Percentiles rank a stretch among this genome's conserved stretches.
Evolutionary conservation across 2,888 invertebrate species (phyloP).

Genomic region (Temnothorax ravouxi): DNA sequence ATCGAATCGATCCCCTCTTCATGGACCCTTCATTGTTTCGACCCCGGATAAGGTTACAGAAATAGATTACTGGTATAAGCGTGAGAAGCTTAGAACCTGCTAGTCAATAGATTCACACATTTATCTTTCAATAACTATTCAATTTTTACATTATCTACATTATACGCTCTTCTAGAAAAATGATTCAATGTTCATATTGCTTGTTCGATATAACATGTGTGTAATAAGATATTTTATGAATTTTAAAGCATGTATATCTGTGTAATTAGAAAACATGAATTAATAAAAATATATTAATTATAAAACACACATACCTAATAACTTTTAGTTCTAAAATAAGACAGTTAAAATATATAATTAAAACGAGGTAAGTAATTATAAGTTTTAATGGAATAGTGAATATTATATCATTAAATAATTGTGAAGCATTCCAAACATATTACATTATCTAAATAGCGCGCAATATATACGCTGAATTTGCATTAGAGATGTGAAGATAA

Average conservation of each 20-base stretch:
- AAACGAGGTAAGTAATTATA: background rate
- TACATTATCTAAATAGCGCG: slow-evolving; percentile 31
- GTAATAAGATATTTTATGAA: background rate
- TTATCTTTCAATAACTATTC: background rate
- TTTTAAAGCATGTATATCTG: background rate
- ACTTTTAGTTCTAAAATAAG: background rate
- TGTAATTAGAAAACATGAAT: background rate
- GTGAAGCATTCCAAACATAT: background rate
- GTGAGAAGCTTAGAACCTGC: background rate
- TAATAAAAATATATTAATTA: background rate
- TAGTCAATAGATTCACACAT: slow-evolving; percentile 32
- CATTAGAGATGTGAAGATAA: slow-evolving; percentile 46
- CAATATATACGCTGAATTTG: slow-evolving; percentile 12
- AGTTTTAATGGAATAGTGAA: background rate
- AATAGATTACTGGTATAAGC: slow-evolving; percentile 31
- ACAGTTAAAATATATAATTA: background rate
- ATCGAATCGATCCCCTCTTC: slow-evolving; percentile 36
- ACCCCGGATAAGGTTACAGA: slow-evolving; percentile 49
- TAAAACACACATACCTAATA: background rate
- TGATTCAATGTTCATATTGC: background rate
- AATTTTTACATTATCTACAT: slow-evolving; percentile 24
- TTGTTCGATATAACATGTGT: background rate
- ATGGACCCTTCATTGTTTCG: slow-evolving; percentile 43
- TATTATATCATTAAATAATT: background rate
- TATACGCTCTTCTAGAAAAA: background rate